Evolutionary conservation across 2,113 vertebrate genomes (phyloP).

Genomic region (Peromyscus leucopus): DNA sequence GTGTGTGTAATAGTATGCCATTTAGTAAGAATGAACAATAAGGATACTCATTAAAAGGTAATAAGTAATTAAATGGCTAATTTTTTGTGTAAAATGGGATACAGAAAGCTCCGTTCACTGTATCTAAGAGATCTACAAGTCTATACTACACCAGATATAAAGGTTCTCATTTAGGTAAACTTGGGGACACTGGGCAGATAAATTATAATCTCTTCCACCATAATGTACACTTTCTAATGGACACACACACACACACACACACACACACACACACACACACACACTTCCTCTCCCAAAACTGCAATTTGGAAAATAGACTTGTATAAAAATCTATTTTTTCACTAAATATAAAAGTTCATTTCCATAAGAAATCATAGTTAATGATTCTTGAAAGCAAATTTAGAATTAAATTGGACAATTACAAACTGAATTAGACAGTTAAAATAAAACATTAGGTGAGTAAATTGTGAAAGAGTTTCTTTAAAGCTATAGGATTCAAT

Average conservation of each 20-base stretch:
- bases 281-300: neutral
- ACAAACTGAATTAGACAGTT: conserved; percentile 32
- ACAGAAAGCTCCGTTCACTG: neutral
- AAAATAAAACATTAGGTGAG: conserved; percentile 48
- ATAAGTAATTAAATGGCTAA: neutral
- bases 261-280: neutral
- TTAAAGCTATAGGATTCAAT: conserved; percentile 50
- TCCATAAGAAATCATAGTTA: neutral
- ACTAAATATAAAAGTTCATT: conserved; percentile 47
- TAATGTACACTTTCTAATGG: neutral
- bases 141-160: neutral
- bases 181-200: neutral
- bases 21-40: neutral
- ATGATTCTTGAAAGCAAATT: conserved; percentile 66
- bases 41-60: neutral
- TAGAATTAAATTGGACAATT: conserved; percentile 18
- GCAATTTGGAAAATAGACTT: conserved; percentile 32
- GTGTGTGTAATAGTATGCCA: neutral
- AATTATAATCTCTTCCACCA: neutral
- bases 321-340: conserved; percentile 46
- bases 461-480: conserved; percentile 43
- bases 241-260: neutral
- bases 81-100: neutral
- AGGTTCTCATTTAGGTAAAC: neutral
- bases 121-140: neutral